Evolutionary conservation across 23 tunicate genomes (phyloP).

Genomic region (Diplosoma virens): DNA sequence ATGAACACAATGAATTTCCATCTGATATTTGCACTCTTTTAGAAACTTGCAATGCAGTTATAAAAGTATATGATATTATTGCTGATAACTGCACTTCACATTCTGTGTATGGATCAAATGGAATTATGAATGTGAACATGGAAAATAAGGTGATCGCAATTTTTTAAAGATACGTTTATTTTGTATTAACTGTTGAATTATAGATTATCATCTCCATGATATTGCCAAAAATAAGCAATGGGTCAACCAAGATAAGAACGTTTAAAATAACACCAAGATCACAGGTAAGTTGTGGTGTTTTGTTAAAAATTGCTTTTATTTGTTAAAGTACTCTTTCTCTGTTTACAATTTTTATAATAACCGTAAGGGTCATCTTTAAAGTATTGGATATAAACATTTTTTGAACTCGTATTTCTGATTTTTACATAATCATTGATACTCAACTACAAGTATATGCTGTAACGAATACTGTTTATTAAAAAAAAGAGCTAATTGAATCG

Average conservation of each 20-base stretch:
- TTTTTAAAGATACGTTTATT: neutral
- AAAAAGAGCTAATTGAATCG: too few relatives aligned
- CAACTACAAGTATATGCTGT: too few relatives aligned
- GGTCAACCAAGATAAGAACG: neutral
- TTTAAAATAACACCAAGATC: conserved; percentile 75
- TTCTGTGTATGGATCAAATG: neutral
- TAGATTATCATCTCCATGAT: neutral
- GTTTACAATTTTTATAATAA: too few relatives aligned
- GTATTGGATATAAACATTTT: too few relatives aligned
- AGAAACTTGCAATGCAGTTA: conserved; percentile 40
- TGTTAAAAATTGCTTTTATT: neutral
- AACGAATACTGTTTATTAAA: too few relatives aligned
- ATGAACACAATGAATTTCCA: conserved; percentile 71
- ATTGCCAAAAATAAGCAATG: neutral
- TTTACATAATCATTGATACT: too few relatives aligned
- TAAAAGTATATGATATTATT: conserved; percentile 39
- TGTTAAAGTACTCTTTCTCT: neutral
- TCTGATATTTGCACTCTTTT: conserved; percentile 68
- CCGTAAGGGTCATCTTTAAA: too few relatives aligned
- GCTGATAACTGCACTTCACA: neutral
- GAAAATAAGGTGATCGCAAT: neutral
- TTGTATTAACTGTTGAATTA: neutral
- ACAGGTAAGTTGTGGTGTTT: neutral
- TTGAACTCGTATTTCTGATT: too few relatives aligned
- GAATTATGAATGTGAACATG: conserved; percentile 21